phyloP scores from a whole-genome alignment of 2,113 vertebrate genomes.

The Odobenus rosmarus region DNA sequence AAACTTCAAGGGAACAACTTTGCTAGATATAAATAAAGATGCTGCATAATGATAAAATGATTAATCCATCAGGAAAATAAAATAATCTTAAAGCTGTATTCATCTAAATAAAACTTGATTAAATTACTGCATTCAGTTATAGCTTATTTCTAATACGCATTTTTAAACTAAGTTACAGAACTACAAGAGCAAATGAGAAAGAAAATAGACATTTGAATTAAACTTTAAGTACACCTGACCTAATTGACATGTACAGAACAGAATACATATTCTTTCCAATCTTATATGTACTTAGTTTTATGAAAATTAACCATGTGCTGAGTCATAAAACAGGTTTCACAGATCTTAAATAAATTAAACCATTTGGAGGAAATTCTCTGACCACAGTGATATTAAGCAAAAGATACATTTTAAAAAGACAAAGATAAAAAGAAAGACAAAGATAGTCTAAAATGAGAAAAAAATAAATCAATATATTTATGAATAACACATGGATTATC shows the following conservation, averaged over 20 bases:
- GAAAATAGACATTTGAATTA: background rate
- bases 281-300: background rate
- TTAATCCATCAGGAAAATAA: background rate
- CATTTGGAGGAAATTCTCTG: background rate
- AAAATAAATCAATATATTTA: background rate
- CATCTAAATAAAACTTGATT: background rate
- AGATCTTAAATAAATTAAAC: background rate
- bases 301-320: background rate
- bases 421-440: background rate
- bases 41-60: background rate
- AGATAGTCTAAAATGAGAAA: background rate
- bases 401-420: background rate
- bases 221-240: background rate
- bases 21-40: background rate
- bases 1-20: background rate
- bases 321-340: background rate
- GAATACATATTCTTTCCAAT: background rate
- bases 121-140: background rate
- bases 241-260: background rate
- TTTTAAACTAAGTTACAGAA: background rate
- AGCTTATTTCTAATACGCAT: background rate
- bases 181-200: background rate
- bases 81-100: background rate
- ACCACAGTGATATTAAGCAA: background rate
- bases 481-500: background rate